Conservation (phyloP, 1,140 invertebrate species). For the Asbolus verrucosus region DNA sequence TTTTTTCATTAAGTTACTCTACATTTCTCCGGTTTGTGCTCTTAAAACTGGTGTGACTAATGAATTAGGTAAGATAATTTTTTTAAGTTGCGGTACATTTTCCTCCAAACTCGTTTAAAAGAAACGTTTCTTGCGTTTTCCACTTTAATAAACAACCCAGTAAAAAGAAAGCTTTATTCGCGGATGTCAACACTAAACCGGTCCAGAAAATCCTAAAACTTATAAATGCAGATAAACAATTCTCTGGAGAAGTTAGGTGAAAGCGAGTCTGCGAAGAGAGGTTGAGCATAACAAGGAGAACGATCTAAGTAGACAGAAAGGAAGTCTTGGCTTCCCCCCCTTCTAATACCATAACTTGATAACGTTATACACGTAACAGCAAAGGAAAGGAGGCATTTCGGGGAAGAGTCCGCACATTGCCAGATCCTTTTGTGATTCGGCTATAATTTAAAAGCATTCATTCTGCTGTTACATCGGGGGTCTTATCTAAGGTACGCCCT, state of each 20-base stretch:
- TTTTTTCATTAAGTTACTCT: too few relatives aligned
- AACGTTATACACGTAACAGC: conserved; percentile 42
- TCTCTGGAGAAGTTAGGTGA: conserved; percentile 28
- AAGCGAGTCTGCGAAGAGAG: conserved; percentile 7
- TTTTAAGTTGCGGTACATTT: not conserved
- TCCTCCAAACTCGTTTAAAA: not conserved
- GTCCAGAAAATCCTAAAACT: conserved; percentile 22
- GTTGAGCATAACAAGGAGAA: conserved; percentile 27
- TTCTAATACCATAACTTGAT: conserved; percentile 45
- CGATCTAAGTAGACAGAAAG: conserved; percentile 33
- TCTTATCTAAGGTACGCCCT: conserved; percentile 47
- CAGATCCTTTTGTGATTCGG: conserved; percentile 47
- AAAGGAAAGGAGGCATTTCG: conserved; percentile 35
- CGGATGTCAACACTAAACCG: conserved; percentile 10
- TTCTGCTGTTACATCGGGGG: conserved; percentile 45
- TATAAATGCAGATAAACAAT: conserved; percentile 24
- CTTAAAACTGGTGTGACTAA: too few relatives aligned
- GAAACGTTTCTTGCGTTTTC: not conserved
- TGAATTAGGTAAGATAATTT: not conserved
- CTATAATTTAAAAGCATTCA: conserved; percentile 50
- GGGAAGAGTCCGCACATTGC: conserved; percentile 40
- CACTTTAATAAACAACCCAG: not conserved
- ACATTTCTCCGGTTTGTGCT: too few relatives aligned
- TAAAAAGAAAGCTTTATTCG: conserved; percentile 1
- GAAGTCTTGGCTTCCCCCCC: conserved; percentile 9